Percentiles rank a stretch among this genome's conserved stretches.
Evolutionary conservation across 2,797 vertebrate species (phyloP).

Genomic region (Nyctibius grandis): DNA sequence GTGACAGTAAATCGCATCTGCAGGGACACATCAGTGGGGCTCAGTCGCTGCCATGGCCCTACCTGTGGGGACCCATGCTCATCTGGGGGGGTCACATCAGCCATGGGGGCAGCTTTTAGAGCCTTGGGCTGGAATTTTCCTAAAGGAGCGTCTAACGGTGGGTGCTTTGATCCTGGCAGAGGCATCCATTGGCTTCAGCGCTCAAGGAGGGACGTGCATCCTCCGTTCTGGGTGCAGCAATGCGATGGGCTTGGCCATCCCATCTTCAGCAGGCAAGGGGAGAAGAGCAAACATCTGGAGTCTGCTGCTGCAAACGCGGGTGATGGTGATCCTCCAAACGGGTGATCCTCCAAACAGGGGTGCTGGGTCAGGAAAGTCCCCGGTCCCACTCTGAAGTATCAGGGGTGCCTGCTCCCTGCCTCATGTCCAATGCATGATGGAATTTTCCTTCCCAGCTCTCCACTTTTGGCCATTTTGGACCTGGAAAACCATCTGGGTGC

Average conservation of each 20-base stretch:
- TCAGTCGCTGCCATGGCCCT: rapidly evolving
- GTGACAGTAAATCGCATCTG: neutral
- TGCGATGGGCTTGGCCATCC: rapidly evolving
- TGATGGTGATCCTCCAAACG: neutral
- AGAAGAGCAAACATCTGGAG: neutral
- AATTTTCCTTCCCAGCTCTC: neutral
- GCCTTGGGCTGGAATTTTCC: constrained; percentile 33
- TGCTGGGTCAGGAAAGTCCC: neutral
- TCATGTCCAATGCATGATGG: rapidly evolving
- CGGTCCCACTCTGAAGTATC: rapidly evolving
- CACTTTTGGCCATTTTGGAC: neutral
- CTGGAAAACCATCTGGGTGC: neutral
- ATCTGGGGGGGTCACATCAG: neutral
- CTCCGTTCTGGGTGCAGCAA: rapidly evolving
- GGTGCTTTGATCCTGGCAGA: neutral
- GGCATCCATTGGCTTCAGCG: neutral
- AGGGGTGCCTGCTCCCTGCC: neutral
- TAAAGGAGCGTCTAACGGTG: neutral
- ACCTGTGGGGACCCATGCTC: rapidly evolving
- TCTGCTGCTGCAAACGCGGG: neutral
- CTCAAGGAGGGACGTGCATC: rapidly evolving
- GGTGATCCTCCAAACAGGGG: neutral
- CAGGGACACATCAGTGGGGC: neutral
- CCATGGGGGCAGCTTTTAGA: neutral
- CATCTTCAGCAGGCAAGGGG: neutral